Percentiles rank a stretch among this genome's conserved stretches.
phyloP scores from a whole-genome alignment of 2,888 invertebrate genomes.

The Hyposoter dolosus region DNA sequence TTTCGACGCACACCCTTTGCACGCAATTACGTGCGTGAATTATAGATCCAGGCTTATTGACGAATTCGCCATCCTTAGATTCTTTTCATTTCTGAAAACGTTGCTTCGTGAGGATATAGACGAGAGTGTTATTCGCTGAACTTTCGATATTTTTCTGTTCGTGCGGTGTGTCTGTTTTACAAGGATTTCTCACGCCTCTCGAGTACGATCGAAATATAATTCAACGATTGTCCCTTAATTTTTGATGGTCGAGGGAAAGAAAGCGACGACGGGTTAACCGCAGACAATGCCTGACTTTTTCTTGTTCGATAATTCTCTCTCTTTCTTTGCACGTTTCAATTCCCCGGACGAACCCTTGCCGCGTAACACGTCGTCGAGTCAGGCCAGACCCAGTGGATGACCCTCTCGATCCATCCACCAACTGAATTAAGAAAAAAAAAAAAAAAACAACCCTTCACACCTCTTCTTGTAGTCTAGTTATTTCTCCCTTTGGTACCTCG shows the following conservation, averaged over 20 bases:
- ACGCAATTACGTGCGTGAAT: constrained; percentile 81
- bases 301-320: background rate
- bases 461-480: constrained; percentile 60
- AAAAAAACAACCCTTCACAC: constrained; percentile 66
- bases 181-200: constrained; percentile 67
- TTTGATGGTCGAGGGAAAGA: constrained; percentile 75
- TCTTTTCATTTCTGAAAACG: constrained; percentile 25
- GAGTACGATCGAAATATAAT: constrained; percentile 70
- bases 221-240: constrained; percentile 74
- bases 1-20: constrained; percentile 57
- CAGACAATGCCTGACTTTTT: constrained; percentile 78
- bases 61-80: background rate
- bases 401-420: constrained; percentile 54
- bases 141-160: constrained; percentile 49
- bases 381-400: constrained; percentile 20
- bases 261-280: constrained; percentile 81
- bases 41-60: constrained; percentile 77
- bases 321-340: constrained; percentile 63
- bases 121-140: constrained; percentile 28
- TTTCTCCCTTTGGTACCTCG: constrained; percentile 47
- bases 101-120: background rate
- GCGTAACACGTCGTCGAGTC: constrained; percentile 30
- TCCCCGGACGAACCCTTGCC: constrained; percentile 70
- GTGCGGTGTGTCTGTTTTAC: constrained; percentile 17
- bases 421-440: constrained; percentile 5